Base-by-base conservation (phyloP, 2,888 invertebrate species). In the Linyphia triangularis region DNA sequence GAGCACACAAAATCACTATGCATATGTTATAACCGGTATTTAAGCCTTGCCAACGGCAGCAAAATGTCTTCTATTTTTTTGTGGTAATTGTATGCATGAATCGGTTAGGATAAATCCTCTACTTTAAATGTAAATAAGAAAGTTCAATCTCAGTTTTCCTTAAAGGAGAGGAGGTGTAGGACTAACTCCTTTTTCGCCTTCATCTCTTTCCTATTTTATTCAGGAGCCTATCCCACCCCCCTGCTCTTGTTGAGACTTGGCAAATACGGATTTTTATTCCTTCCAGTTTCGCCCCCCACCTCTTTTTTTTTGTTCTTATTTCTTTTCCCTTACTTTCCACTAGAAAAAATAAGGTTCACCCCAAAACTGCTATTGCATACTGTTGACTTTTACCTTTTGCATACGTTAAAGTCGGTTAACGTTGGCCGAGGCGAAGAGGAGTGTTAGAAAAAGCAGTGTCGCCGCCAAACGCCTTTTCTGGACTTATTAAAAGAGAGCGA, bases 91-190 rank as follows among this genome's bases (percentile, higher is more conserved):
- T 77, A 85, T 85, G 84, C 84, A 85, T 85, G 77, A 69, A 69
- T 65, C 67, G 57, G 67, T 40, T 7, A 19, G 77, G 63, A 85
- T 77, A 85, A 85, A 77, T 85, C 84, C 59, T 77, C 73, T 75
- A 85, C 84, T 85, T 85, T 85, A 85, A 85, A 85, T 85, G 77
- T 85, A 85, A 85, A 85, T 85, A 85, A 75, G 84, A 85, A 85
- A 77, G 84, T 77, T 85, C 84, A 85, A 85, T 85, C 84, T 85
- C 84, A 28, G 75, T 75, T 61, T 85, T 30, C 72, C 33, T 28
- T 61, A 24, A 72, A 72, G 63, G 51, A 63, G 43, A 28, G 22
- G 22, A 24, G 7, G 22, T 19, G 51, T 26, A 9, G 6, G 9
- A 33, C 37, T 57, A 28, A n/a, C 59, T 33, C n/a, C 24, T 43